Evolutionary conservation across 2,888 invertebrate genomes (phyloP).

Genomic region (Lasioglossum villosulum): DNA sequence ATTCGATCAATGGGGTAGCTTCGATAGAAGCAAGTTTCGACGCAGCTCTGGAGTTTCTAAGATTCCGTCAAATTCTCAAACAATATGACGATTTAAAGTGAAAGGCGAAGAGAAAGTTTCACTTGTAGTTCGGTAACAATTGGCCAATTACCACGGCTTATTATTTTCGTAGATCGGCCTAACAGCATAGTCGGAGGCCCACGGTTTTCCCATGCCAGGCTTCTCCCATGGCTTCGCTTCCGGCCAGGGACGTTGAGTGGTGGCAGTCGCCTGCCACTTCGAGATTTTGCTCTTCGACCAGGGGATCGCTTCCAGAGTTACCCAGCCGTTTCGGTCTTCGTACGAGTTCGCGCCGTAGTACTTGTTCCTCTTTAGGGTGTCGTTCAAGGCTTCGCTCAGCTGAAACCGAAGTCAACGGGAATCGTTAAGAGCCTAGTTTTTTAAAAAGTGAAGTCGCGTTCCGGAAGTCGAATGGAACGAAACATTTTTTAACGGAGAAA

Average conservation of each 20-base stretch:
- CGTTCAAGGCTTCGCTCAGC: constrained; percentile 74
- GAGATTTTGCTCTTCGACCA: constrained; percentile 93
- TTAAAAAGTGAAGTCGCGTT: no score
- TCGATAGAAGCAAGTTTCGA: background rate
- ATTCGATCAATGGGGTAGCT: no score
- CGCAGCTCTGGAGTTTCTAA: background rate
- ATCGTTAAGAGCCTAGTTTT: no score
- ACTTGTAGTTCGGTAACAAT: constrained; percentile 15
- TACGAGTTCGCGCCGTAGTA: constrained; percentile 86
- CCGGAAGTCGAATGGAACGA: no score
- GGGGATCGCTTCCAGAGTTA: constrained; percentile 90
- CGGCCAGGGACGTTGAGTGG: constrained; percentile 82
- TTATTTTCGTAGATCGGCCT: constrained; percentile 77
- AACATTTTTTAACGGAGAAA: no score
- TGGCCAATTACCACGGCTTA: constrained; percentile 75
- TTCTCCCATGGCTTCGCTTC: constrained; percentile 81
- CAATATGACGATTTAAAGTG: background rate
- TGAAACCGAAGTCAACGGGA: background rate
- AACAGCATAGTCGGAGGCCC: constrained; percentile 76
- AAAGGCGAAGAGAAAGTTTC: background rate
- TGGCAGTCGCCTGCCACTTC: constrained; percentile 90
- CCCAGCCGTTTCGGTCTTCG: constrained; percentile 91
- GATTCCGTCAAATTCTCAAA: background rate
- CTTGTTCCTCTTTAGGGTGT: constrained; percentile 81
- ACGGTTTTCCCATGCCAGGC: constrained; percentile 79